These are phyloP conservation scores for Cydia amplana DNA, from an alignment of 1,140 invertebrate species.

Conservation along the genomic window DNA sequence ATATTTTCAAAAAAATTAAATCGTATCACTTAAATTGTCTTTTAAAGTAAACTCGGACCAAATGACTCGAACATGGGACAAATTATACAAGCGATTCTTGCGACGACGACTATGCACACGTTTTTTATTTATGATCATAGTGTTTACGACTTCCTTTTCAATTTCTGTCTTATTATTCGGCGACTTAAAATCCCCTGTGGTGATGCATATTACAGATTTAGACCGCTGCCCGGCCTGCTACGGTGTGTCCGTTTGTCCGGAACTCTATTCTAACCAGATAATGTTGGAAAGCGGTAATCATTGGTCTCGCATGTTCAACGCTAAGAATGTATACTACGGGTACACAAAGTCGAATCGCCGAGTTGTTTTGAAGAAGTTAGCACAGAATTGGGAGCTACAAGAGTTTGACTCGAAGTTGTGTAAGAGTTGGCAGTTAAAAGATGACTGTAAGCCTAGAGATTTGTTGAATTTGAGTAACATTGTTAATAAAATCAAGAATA, in stretches of 20 bases:
- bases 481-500: conserved; percentile 59
- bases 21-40: not conserved
- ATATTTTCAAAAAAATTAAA: not conserved
- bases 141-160: conserved; percentile 59
- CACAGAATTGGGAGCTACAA: conserved; percentile 63
- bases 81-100: conserved; percentile 56
- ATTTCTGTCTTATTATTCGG: conserved; percentile 61
- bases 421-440: conserved; percentile 51
- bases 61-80: conserved; percentile 36
- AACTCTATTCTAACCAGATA: conserved; percentile 69
- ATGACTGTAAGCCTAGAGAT: conserved; percentile 56
- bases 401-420: conserved; percentile 64
- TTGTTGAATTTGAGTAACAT: conserved; percentile 57
- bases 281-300: conserved; percentile 44
- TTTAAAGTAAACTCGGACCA: not conserved
- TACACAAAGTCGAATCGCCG: conserved; percentile 61
- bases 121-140: conserved; percentile 44
- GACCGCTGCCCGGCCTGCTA: conserved; percentile 67
- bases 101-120: conserved; percentile 62
- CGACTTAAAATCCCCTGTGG: conserved; percentile 55
- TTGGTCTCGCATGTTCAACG: conserved; percentile 63
- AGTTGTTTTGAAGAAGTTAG: conserved; percentile 67
- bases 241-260: conserved; percentile 65
- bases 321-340: conserved; percentile 69
- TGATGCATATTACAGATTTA: conserved; percentile 64